Percentiles rank a stretch among this genome's conserved stretches.
Conservation (phyloP, 2,113 vertebrate genomes). For the Morone chrysops region DNA sequence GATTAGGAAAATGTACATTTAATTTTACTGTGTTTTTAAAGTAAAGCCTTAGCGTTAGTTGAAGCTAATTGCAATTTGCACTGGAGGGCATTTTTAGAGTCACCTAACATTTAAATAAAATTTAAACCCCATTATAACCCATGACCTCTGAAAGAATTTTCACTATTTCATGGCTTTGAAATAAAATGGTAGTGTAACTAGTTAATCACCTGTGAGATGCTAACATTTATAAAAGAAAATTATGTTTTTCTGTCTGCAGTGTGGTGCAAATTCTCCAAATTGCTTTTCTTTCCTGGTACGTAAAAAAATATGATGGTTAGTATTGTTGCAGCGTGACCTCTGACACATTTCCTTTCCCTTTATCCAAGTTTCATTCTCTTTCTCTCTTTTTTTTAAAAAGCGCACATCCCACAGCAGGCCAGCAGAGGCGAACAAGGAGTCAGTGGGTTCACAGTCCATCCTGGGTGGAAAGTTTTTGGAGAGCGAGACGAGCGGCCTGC, state of each 20-base stretch:
- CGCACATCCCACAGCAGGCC: slow-evolving; percentile 34
- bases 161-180: not conserved
- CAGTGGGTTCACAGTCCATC: slow-evolving; percentile 73
- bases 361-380: slow-evolving; percentile 5
- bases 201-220: too few species aligned
- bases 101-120: not conserved
- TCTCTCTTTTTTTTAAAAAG: not conserved
- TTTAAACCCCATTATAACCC: too few species aligned
- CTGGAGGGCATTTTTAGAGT: not conserved
- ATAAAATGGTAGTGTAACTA: not conserved
- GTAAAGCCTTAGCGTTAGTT: too few species aligned
- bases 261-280: too few species aligned
- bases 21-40: not conserved
- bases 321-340: slow-evolving; percentile 31
- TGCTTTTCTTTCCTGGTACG: too few species aligned
- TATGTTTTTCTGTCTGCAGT: too few species aligned
- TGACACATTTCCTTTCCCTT: slow-evolving; percentile 38
- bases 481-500: slow-evolving; percentile 54
- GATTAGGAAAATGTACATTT: not conserved
- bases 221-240: too few species aligned
- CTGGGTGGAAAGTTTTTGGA: slow-evolving; percentile 81
- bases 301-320: too few species aligned
- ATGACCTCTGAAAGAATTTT: not conserved
- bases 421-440: slow-evolving; percentile 49
- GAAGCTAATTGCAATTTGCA: not conserved